These are phyloP conservation scores for Oscheius sp. DNA, from an alignment of 2,888 invertebrate species.

Conservation along the genomic window DNA sequence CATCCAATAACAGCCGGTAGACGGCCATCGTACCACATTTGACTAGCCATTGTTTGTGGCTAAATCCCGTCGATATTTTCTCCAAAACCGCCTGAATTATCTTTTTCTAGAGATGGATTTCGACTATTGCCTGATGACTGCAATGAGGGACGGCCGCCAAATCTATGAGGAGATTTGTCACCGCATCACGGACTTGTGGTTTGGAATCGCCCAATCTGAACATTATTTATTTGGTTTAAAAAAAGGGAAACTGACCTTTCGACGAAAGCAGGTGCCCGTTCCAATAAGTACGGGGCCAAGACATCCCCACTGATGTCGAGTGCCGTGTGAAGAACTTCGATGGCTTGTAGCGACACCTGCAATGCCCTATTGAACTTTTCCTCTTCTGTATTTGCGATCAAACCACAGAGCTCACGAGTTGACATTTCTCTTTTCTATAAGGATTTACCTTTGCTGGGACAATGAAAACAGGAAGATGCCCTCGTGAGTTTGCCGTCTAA, in stretches of 20 bases:
- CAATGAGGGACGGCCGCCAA: conserved; percentile 28
- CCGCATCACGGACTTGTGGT: conserved; percentile 37
- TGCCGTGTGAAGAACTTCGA: conserved; percentile 32
- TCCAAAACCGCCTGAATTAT: conserved; percentile 35
- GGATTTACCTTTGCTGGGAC: too few relatives aligned
- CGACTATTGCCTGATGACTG: conserved; percentile 25
- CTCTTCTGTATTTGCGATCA: too few relatives aligned
- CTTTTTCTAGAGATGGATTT: neutral
- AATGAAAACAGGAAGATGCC: too few relatives aligned
- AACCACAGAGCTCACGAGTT: too few relatives aligned
- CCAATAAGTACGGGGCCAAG: conserved; percentile 31
- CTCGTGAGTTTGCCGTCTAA: too few relatives aligned
- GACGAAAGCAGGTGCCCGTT: conserved; percentile 24
- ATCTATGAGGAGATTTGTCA: conserved; percentile 29
- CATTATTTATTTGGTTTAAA: neutral
- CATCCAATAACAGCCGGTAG: conserved; percentile 31
- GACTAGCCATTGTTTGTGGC: conserved; percentile 34
- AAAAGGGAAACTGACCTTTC: conserved; percentile 24
- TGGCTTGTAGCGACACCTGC: conserved; percentile 32
- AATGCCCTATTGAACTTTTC: too few relatives aligned
- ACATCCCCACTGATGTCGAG: conserved; percentile 35
- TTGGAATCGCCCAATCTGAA: conserved; percentile 38
- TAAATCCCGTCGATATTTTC: conserved; percentile 31
- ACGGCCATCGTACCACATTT: conserved; percentile 25
- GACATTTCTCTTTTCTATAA: too few relatives aligned